These are phyloP conservation scores for Gymnosoma rotundatum DNA, from an alignment of 2,888 invertebrate genomes.

Conservation along the genomic window DNA sequence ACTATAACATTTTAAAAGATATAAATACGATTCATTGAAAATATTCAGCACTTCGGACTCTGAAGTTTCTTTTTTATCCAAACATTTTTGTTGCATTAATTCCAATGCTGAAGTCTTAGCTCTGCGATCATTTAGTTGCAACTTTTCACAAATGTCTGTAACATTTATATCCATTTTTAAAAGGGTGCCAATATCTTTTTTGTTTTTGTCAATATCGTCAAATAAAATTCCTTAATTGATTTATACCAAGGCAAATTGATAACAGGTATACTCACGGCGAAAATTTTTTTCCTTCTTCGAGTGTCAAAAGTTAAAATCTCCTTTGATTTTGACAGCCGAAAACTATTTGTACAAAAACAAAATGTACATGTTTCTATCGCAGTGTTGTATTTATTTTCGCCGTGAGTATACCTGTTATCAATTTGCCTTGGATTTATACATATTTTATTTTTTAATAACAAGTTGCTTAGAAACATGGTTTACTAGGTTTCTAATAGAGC, in stretches of 20 bases:
- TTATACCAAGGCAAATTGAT: too few species aligned
- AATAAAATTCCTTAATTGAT: conserved; percentile 23
- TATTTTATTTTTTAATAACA: conserved; percentile 48
- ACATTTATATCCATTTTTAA: conserved; percentile 56
- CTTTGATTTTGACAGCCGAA: too few species aligned
- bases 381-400: too few species aligned
- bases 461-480: conserved; percentile 35
- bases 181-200: not conserved
- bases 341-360: too few species aligned
- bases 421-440: too few species aligned
- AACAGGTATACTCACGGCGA: too few species aligned
- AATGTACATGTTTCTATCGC: too few species aligned
- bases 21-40: conserved; percentile 79
- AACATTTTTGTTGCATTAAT: conserved; percentile 68
- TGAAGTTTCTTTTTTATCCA: conserved; percentile 17
- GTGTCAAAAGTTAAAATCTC: too few species aligned
- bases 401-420: too few species aligned
- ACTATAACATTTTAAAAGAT: conserved; percentile 80
- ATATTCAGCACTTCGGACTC: conserved; percentile 68
- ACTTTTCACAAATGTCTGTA: conserved; percentile 72
- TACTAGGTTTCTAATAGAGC: not conserved
- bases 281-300: too few species aligned
- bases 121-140: conserved; percentile 73
- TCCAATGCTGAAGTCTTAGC: conserved; percentile 71
- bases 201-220: not conserved